Percentiles rank a stretch among this genome's conserved stretches.
phyloP scores from a whole-genome alignment of 2,888 invertebrate genomes.

The Hedya salicella region DNA sequence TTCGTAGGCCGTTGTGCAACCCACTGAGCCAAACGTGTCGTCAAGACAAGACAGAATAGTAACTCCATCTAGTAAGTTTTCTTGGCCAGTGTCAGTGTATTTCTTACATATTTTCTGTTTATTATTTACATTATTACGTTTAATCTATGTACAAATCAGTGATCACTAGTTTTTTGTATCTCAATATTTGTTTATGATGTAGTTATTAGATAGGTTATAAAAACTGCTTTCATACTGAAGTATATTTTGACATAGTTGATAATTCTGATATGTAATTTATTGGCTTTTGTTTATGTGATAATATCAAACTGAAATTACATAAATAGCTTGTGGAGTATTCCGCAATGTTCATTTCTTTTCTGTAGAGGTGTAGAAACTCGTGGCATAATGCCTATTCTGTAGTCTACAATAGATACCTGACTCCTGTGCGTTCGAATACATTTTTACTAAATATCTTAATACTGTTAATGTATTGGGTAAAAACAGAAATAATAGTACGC shows the following conservation, averaged over 20 bases:
- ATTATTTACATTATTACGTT: constrained; percentile 27
- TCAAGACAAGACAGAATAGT: too few relatives aligned
- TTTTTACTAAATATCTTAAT: background rate
- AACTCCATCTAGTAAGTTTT: too few relatives aligned
- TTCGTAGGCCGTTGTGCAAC: too few relatives aligned
- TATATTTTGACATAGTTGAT: constrained; percentile 46
- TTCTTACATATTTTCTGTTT: too few relatives aligned
- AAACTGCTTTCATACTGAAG: constrained; percentile 49
- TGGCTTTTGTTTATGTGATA: background rate
- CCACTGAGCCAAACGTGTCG: too few relatives aligned
- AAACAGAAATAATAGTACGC: too few relatives aligned
- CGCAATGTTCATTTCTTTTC: constrained; percentile 7
- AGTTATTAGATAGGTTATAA: constrained; percentile 53
- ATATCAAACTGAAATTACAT: background rate
- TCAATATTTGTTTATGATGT: constrained; percentile 51
- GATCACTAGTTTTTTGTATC: constrained; percentile 50
- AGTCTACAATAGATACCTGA: constrained; percentile 22
- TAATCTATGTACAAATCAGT: constrained; percentile 46
- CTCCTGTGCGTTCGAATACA: constrained; percentile 25
- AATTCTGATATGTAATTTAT: constrained; percentile 22
- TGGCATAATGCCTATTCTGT: background rate
- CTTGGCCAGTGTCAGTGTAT: too few relatives aligned
- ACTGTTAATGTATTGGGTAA: too few relatives aligned
- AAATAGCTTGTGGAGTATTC: background rate
- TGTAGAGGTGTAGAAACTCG: constrained; percentile 37